Evolutionary conservation across 2,888 invertebrate species (phyloP).

Genomic region (Hemaris fuciformis): DNA sequence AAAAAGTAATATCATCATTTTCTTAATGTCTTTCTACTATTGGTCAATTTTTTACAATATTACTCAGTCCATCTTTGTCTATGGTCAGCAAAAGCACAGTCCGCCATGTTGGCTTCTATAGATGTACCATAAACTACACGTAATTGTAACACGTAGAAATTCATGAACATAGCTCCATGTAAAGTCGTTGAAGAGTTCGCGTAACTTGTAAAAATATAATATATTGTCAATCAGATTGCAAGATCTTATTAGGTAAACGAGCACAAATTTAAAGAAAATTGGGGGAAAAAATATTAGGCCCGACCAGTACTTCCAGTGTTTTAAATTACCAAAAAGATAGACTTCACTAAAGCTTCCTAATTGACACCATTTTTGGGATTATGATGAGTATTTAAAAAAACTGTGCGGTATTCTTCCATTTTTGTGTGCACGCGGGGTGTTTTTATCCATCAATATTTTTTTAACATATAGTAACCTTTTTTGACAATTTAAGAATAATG

Average conservation of each 20-base stretch:
- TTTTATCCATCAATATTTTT: no score
- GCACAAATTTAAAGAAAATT: slow-evolving; percentile 23
- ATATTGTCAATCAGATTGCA: not conserved
- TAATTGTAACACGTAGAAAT: no score
- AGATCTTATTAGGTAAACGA: slow-evolving; percentile 12
- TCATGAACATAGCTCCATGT: not conserved
- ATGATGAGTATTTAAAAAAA: slow-evolving; percentile 30
- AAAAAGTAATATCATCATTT: no score
- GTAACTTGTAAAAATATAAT: not conserved
- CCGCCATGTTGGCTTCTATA: no score
- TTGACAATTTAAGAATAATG: no score
- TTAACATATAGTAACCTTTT: no score
- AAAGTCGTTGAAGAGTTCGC: not conserved
- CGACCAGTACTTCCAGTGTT: slow-evolving; percentile 26
- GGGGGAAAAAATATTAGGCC: slow-evolving; percentile 1
- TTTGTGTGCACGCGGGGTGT: not conserved
- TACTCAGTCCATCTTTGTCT: no score
- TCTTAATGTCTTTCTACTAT: no score
- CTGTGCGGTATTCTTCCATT: slow-evolving; percentile 22
- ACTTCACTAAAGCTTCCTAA: slow-evolving; percentile 41
- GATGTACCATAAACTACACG: no score
- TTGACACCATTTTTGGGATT: slow-evolving; percentile 30
- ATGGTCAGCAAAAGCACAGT: no score
- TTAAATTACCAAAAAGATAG: slow-evolving; percentile 24
- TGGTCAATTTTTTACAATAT: no score